Conservation (phyloP, 2,113 vertebrate species). For the Melospiza melodia region DNA sequence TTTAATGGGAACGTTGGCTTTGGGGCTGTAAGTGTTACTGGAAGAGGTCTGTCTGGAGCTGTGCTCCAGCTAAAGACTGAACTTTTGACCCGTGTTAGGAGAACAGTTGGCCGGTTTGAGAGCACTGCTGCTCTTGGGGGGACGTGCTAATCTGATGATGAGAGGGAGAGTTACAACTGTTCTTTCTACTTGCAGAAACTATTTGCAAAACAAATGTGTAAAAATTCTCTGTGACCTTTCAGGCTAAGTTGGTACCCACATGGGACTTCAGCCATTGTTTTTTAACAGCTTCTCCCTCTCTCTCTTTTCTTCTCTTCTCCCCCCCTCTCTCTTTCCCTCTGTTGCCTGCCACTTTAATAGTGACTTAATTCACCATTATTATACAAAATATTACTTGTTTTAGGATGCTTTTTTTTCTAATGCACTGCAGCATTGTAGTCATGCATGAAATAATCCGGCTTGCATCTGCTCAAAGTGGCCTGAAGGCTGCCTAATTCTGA, state of each 20-base stretch:
- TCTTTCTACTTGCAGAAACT: slow-evolving; percentile 38
- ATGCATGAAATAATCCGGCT: slow-evolving; percentile 71
- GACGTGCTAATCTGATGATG: neutral
- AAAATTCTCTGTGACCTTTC: slow-evolving; percentile 48
- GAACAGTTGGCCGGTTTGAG: slow-evolving; percentile 13
- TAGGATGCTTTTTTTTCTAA: slow-evolving; percentile 57
- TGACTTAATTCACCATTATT: slow-evolving; percentile 55
- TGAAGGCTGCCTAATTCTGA: slow-evolving; percentile 62
- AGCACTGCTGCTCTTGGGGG: slow-evolving; percentile 17
- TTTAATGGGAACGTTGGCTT: slow-evolving; percentile 16
- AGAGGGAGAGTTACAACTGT: slow-evolving; percentile 44
- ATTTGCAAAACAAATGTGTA: slow-evolving; percentile 51
- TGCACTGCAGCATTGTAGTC: slow-evolving; percentile 59
- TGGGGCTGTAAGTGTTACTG: neutral
- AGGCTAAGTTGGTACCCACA: slow-evolving; percentile 50
- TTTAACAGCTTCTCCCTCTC: slow-evolving; percentile 58
- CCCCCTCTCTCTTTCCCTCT: slow-evolving; percentile 26
- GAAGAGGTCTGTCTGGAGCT: neutral
- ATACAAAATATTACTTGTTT: slow-evolving; percentile 49
- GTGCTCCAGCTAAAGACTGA: slow-evolving; percentile 3
- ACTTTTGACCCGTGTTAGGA: slow-evolving; percentile 42
- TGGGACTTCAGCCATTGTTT: slow-evolving; percentile 34
- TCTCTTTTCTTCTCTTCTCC: slow-evolving; percentile 2
- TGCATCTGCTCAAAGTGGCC: slow-evolving; percentile 54
- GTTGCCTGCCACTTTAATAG: slow-evolving; percentile 53